Evolutionary conservation across 1,140 invertebrate genomes (phyloP).

Genomic region (Saccostrea glomerata): DNA sequence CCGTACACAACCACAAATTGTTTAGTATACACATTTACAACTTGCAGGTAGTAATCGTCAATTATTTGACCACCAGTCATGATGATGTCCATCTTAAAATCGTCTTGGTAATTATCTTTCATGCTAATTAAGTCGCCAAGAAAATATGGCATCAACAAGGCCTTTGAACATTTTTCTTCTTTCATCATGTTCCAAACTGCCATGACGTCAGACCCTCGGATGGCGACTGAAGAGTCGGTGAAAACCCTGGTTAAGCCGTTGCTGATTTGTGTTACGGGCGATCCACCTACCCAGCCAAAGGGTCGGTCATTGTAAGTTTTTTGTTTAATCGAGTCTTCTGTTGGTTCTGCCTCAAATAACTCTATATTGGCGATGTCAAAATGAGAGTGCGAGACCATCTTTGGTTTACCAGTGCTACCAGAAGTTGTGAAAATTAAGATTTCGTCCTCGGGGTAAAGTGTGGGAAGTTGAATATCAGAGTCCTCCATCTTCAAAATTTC

Average conservation of each 20-base stretch:
- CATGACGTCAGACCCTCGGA: constrained; percentile 18
- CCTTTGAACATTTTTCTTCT: constrained; percentile 46
- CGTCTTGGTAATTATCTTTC: neutral
- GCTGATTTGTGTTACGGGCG: constrained; percentile 38
- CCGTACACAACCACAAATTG: constrained; percentile 44
- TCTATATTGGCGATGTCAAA: neutral
- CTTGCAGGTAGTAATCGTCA: constrained; percentile 12
- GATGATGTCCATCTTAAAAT: constrained; percentile 1
- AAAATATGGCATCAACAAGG: constrained; percentile 37
- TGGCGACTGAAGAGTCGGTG: constrained; percentile 1
- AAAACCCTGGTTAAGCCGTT: constrained; percentile 43
- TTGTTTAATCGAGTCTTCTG: neutral
- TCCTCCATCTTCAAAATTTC: constrained; percentile 9
- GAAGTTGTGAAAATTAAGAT: constrained; percentile 41
- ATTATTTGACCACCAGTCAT: constrained; percentile 44
- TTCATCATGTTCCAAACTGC: constrained; percentile 42
- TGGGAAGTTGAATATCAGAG: neutral
- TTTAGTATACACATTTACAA: constrained; percentile 25
- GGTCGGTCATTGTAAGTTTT: constrained; percentile 55
- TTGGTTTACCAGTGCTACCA: constrained; percentile 44
- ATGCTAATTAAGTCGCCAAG: constrained; percentile 45
- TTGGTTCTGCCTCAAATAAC: neutral
- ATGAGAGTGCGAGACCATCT: constrained; percentile 41
- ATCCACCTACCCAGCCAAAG: constrained; percentile 54
- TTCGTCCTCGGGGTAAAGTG: constrained; percentile 39